Base-by-base conservation (phyloP, 1,140 invertebrate genomes). In the Acromyrmex heyeri region DNA sequence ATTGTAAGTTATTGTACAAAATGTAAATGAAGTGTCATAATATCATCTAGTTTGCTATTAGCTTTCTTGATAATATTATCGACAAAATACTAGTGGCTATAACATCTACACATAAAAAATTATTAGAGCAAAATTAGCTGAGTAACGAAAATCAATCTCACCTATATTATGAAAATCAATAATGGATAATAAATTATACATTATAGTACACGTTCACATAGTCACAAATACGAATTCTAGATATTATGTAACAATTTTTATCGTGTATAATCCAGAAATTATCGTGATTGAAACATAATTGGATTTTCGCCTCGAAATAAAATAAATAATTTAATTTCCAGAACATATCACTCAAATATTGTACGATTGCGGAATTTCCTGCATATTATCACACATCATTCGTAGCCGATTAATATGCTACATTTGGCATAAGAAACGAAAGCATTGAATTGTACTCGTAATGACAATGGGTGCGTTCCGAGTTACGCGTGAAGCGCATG, bases 111-210 rank as follows among this genome's bases (percentile, higher is more conserved):
- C 5, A 44, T 67, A 67, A 67, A 5, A 44, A 67, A 67, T 67
- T 44, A 21, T n/a, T 30, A 30, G 30, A 30, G 14, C 30, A 21
- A 67, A 38, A 67, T 67, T 44, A 38, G 64, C 16, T 21, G 64
- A 67, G 10, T 44, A 67, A 67, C 44, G 34, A n/a, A 65, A 65
- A 65, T 65, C n/a, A 65, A 38, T 67, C 44, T 6, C 5, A 67
- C 34, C 10, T 44, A 44, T 67, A 44, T n/a, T 67, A 2, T 44
- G 12, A 44, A 67, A 67, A 67, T 67, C 34, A 44, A 67, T 67
- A 67, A 67, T 21, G 34, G 10, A 44, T n/a, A 24, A 38, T 21
- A 38, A 21, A 44, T 44, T n/a, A 38, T 21, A 65, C 14, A 21
- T 44, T n/a, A 3, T n/a, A 8, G 18, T 67, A 38, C 21, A 38